These are phyloP conservation scores for Amphimallon solstitiale DNA, from an alignment of 2,888 invertebrate species.

Conservation along the genomic window DNA sequence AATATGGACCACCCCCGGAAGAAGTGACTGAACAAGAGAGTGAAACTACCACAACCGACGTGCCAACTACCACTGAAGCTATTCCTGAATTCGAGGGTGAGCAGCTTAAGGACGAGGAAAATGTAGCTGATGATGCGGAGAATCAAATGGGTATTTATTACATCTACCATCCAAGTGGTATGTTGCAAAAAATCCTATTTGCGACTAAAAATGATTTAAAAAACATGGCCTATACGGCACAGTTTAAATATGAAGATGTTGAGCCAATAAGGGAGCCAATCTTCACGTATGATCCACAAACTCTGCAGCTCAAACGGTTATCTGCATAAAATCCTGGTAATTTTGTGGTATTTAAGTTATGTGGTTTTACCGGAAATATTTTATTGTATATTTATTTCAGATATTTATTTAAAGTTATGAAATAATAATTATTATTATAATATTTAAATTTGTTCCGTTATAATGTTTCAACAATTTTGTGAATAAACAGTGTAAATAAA, in stretches of 20 bases:
- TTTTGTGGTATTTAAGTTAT: no score
- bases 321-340: conserved; percentile 8
- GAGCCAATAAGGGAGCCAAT: conserved; percentile 72
- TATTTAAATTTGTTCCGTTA: no score
- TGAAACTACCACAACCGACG: conserved; percentile 40
- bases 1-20: conserved; percentile 23
- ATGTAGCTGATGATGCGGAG: conserved; percentile 53
- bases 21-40: not conserved
- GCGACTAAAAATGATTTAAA: conserved; percentile 65
- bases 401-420: no score
- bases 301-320: conserved; percentile 40
- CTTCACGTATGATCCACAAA: conserved; percentile 65
- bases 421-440: no score
- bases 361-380: no score
- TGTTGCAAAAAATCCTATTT: conserved; percentile 72
- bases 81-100: conserved; percentile 32
- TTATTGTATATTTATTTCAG: no score
- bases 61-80: conserved; percentile 42
- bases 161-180: conserved; percentile 71
- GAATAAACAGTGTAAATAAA: no score
- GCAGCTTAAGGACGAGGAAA: conserved; percentile 34
- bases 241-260: conserved; percentile 71
- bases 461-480: no score
- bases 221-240: conserved; percentile 74
- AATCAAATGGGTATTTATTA: conserved; percentile 70